Evolutionary conservation across 2,113 vertebrate species (phyloP).

Genomic region (Psettodes erumei): DNA sequence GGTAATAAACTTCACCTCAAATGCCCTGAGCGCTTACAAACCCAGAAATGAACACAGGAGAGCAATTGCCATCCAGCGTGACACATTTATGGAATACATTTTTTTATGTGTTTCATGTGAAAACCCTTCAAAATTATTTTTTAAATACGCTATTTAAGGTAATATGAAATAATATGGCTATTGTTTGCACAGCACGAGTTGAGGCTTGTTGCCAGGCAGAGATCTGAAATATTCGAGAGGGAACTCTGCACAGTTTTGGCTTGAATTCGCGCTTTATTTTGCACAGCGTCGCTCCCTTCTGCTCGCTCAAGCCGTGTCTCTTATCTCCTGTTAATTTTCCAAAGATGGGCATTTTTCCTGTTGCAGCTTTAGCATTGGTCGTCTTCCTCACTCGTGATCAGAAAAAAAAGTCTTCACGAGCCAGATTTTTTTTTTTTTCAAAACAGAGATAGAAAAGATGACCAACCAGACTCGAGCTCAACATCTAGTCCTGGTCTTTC

Average conservation of each 20-base stretch:
- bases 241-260: background rate
- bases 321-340: background rate
- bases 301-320: background rate
- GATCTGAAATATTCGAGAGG: background rate
- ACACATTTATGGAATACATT: constrained; percentile 33
- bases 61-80: constrained; percentile 23
- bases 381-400: constrained; percentile 1
- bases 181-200: background rate
- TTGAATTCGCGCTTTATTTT: background rate
- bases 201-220: background rate
- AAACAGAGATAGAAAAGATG: background rate
- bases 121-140: background rate
- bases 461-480: constrained; percentile 34
- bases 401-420: background rate
- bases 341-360: background rate
- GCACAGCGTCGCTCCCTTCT: background rate
- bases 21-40: constrained; percentile 17
- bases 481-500: constrained; percentile 18
- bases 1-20: constrained; percentile 54
- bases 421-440: background rate
- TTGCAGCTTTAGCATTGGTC: background rate
- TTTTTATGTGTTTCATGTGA: constrained; percentile 19
- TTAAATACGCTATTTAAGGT: constrained; percentile 1
- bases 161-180: background rate
- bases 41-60: background rate